phyloP scores from a whole-genome alignment of 2,113 vertebrate genomes.

The Indicator maculatus region DNA sequence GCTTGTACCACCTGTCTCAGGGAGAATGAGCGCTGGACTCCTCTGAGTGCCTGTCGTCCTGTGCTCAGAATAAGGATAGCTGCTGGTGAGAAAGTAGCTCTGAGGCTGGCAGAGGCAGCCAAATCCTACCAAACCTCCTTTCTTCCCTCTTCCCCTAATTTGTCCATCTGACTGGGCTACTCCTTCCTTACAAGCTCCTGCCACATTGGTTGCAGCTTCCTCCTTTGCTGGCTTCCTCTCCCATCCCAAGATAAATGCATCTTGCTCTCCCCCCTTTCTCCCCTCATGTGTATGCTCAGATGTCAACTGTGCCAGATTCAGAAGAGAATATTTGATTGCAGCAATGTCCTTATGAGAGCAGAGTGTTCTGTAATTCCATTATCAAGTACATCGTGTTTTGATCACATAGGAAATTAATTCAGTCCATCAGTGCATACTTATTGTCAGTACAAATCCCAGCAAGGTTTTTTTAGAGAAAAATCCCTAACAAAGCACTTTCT shows the following conservation, averaged over 20 bases:
- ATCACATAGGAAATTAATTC: slow-evolving; percentile 48
- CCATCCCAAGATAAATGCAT: neutral
- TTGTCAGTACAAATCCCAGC: slow-evolving; percentile 20
- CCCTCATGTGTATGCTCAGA: neutral
- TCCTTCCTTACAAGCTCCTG: neutral
- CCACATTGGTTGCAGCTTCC: fast-evolving
- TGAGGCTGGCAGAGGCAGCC: neutral
- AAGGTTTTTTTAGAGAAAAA: slow-evolving; percentile 3
- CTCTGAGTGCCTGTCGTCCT: fast-evolving
- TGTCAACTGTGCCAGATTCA: slow-evolving; percentile 1
- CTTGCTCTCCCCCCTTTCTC: neutral
- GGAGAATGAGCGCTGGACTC: neutral
- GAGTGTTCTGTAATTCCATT: slow-evolving; percentile 29
- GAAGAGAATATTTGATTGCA: slow-evolving; percentile 2
- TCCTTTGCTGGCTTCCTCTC: neutral
- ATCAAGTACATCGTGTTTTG: slow-evolving; percentile 41
- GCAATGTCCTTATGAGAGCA: neutral
- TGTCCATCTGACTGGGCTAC: neutral
- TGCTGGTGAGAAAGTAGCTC: neutral
- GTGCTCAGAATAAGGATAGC: neutral
- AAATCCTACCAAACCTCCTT: neutral
- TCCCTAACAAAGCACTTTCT: neutral
- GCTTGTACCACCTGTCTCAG: neutral
- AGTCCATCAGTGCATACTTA: neutral
- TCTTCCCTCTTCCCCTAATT: neutral